Percentiles rank a stretch among this genome's conserved stretches.
These are phyloP conservation scores for Heteromormyrus szaboi DNA, from an alignment of 2,797 vertebrate species.

Conservation along the genomic window DNA sequence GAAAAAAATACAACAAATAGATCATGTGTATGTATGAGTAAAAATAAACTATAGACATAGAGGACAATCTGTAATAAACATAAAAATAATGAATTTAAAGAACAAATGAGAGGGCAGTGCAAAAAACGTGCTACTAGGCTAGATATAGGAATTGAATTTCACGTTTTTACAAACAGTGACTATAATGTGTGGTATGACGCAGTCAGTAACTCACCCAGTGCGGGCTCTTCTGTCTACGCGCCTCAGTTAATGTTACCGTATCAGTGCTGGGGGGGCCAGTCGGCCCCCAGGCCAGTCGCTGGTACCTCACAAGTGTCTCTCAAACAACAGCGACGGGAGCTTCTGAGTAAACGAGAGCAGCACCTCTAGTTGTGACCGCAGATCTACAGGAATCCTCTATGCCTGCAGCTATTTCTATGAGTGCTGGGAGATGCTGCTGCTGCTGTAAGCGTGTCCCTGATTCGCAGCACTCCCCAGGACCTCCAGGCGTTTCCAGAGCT, in stretches of 20 bases:
- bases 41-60: neutral
- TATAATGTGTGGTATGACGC: neutral
- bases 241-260: neutral
- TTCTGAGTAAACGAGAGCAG: neutral
- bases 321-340: neutral
- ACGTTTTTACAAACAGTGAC: neutral
- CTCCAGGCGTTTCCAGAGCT: too few species aligned
- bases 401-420: neutral
- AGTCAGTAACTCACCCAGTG: neutral
- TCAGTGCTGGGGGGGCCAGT: neutral
- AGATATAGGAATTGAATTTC: neutral
- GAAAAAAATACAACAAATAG: neutral
- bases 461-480: neutral
- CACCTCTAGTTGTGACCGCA: neutral
- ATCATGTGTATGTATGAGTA: neutral
- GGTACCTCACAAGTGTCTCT: neutral
- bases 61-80: neutral
- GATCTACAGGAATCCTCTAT: neutral
- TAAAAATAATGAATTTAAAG: neutral
- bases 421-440: neutral
- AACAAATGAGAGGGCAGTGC: neutral
- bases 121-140: neutral
- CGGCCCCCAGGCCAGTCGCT: neutral
- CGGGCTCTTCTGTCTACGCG: neutral
- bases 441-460: neutral